These are phyloP conservation scores for Sinocyclocheilus rhinocerous DNA, from an alignment of 2,113 vertebrate species.

Conservation along the genomic window DNA sequence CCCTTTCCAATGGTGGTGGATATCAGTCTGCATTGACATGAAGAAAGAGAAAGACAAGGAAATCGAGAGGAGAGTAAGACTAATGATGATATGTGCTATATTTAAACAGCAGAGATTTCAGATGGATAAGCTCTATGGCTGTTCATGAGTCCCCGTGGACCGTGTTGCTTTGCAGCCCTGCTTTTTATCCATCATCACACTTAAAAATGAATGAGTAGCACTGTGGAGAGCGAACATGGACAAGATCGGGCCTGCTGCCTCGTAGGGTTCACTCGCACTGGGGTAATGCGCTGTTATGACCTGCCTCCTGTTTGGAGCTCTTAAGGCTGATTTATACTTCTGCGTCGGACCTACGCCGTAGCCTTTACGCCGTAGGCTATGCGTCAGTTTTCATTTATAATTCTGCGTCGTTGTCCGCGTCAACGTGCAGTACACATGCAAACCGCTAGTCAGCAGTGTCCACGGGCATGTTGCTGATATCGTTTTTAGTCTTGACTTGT, in stretches of 20 bases:
- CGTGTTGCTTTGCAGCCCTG: slow-evolving; percentile 30
- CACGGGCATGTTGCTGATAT: no score
- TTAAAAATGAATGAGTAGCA: slow-evolving; percentile 47
- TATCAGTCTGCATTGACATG: background rate
- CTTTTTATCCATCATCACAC: slow-evolving; percentile 25
- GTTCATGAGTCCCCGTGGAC: slow-evolving; percentile 21
- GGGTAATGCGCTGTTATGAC: slow-evolving; percentile 5
- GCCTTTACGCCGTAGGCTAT: no score
- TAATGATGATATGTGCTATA: slow-evolving; percentile 39
- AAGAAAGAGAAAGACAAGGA: slow-evolving; percentile 18
- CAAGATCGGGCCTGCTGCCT: slow-evolving; percentile 17
- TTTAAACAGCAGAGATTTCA: slow-evolving; percentile 43
- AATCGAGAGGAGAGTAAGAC: slow-evolving; percentile 13
- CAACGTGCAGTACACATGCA: no score
- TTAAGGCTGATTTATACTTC: no score
- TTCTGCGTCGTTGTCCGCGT: no score
- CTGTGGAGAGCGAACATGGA: background rate
- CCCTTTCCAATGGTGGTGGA: no score
- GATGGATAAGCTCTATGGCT: slow-evolving; percentile 39
- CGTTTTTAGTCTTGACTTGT: background rate
- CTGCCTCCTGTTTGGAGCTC: slow-evolving; percentile 13
- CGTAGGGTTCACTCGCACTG: background rate
- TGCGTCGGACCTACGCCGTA: no score
- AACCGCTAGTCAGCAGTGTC: no score
- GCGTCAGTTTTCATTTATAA: no score